A percentile compares a stretch with the other conserved stretches of the same genome.
phyloP scores from a whole-genome alignment of 2,888 invertebrate genomes.

The Eurytoma adleriae region DNA sequence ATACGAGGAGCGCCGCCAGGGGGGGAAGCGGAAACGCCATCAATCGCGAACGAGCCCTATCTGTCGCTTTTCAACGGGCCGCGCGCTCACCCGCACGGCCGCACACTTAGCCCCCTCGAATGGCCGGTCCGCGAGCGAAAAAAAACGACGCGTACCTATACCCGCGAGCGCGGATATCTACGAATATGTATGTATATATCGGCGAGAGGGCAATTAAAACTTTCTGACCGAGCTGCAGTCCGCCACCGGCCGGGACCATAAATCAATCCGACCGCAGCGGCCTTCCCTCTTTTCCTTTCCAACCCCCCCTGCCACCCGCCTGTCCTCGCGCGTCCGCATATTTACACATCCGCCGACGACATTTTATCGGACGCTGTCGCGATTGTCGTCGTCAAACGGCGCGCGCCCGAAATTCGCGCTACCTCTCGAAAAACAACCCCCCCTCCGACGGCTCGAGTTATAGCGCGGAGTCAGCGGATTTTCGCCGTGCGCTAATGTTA shows the following conservation, averaged over 20 bases:
- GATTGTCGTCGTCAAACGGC: constrained; percentile 20
- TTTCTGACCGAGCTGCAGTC: constrained; percentile 63
- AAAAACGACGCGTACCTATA: constrained; percentile 5
- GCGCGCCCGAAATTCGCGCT: neutral
- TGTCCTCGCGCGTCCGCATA: constrained; percentile 22
- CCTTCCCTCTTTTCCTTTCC: neutral
- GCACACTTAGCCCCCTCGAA: constrained; percentile 9
- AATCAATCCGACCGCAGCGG: constrained; percentile 59
- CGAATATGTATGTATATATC: constrained; percentile 48
- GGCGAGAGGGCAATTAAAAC: constrained; percentile 65
- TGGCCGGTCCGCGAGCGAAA: constrained; percentile 6
- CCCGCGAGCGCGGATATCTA: constrained; percentile 10
- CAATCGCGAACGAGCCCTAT: constrained; percentile 54
- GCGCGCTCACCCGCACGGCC: neutral
- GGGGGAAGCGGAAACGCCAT: constrained; percentile 41
- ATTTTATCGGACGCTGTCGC: constrained; percentile 46
- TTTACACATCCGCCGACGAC: constrained; percentile 50
- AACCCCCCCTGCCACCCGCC: neutral
- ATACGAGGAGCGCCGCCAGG: neutral
- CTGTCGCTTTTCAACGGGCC: constrained; percentile 49
- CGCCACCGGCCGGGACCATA: constrained; percentile 59
- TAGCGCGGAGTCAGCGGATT: constrained; percentile 14
- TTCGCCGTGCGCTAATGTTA: neutral
- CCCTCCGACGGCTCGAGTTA: neutral
- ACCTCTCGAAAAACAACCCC: neutral